These are phyloP conservation scores for Melanotaenia nigrans DNA, from an alignment of 2,797 vertebrate species.

Conservation along the genomic window DNA sequence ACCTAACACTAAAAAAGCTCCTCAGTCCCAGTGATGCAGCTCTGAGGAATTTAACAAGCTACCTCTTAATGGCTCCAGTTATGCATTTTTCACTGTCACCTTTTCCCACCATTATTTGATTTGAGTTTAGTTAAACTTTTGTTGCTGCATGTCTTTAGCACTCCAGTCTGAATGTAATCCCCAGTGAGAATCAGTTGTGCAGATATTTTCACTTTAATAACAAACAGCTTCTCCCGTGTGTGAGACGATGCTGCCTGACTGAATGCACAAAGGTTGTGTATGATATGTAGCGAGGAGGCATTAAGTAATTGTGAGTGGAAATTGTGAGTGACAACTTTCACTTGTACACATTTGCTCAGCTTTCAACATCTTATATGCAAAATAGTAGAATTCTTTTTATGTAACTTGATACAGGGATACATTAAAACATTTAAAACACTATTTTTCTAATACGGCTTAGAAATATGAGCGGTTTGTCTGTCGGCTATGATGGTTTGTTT, in stretches of 20 bases:
- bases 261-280: background rate
- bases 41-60: constrained; percentile 9
- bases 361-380: constrained; percentile 17
- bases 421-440: constrained; percentile 12
- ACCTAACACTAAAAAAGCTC: constrained; percentile 8
- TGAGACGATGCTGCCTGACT: constrained; percentile 2
- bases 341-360: constrained; percentile 20
- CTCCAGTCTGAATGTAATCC: background rate
- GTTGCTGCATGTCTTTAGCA: background rate
- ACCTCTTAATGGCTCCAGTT: constrained; percentile 8
- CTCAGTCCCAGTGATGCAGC: constrained; percentile 1
- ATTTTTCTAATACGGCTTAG: constrained; percentile 49
- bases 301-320: constrained; percentile 21
- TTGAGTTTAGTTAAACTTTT: background rate
- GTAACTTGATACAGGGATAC: background rate
- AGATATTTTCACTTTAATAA: constrained; percentile 19
- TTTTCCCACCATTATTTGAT: constrained; percentile 2
- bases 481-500: constrained; percentile 62
- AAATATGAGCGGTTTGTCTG: constrained; percentile 47
- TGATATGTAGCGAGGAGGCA: constrained; percentile 8
- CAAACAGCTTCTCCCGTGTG: constrained; percentile 5
- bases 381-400: constrained; percentile 17
- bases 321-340: constrained; percentile 30
- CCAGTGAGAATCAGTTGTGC: constrained; percentile 5
- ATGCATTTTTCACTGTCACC: background rate